Evolutionary conservation across 2,113 vertebrate species (phyloP), one percentile per base, ranked within the genome.

Genomic region (Callorhinus ursinus): DNA sequence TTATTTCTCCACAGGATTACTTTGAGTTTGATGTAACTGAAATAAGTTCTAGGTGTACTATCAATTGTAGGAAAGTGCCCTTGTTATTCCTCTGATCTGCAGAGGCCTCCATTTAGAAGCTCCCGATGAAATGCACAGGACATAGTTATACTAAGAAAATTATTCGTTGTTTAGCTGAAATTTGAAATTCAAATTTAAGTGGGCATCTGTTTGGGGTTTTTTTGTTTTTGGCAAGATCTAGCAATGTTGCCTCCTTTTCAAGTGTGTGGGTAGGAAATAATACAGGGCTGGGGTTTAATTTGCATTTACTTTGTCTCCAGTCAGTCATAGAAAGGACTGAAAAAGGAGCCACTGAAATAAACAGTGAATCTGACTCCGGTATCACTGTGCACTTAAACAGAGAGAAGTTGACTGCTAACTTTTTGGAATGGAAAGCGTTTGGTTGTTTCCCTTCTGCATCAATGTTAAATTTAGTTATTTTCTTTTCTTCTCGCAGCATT

Each of bases 111-210:
- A 90, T 82, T 93, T 49, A 86, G 76, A 88, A 49, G 77, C 92
- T 90, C 21, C 33, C 85, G 22, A 36, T 79, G 42, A 76, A 81
- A 85, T 72, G 15, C 8, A 24, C 28, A 18, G 22, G 72, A 55
- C 53, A 71, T 79, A 79, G 26, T 88, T 80, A 88, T 3, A 86
- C n/a, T 94, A 55, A 72, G 61, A 83, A 86, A 59, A 42, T 61
- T 81, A 85, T 69, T 83, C 2, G 0, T 42, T 28, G 15, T 94
- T 93, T 86, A 85, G 65, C 53, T 69, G 80, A 95, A 95, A 76
- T 86, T 89, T 86, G 65, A 97, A 95, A 42, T 86, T 77, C 31
- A 89, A 84, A 85, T 95, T 83, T 72, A 95, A 77, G 5, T 49
- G 19, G 22, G 18, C n/a, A 87, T 39, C 57, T 79, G 61, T 76